Conservation (phyloP, 2,113 vertebrate species). For the Vimba vimba region DNA sequence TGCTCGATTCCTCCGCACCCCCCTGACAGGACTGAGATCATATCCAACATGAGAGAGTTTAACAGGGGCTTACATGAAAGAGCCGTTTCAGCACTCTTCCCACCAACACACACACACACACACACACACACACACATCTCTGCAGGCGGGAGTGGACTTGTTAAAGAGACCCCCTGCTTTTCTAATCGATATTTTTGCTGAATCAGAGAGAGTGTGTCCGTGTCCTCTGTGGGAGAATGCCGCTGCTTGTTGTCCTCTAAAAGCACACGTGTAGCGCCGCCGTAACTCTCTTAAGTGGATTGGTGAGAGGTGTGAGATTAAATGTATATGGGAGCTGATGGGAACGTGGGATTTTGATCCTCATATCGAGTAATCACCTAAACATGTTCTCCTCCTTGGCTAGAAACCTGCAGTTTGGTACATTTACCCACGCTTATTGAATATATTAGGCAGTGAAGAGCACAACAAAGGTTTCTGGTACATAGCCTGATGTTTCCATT, state of each 20-base stretch:
- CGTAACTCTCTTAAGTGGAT: slow-evolving; percentile 47
- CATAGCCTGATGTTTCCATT: neutral
- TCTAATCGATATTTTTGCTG: slow-evolving; percentile 46
- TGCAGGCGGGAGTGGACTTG: slow-evolving; percentile 22
- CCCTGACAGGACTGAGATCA: neutral
- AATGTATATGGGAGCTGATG: slow-evolving; percentile 10
- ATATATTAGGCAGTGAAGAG: neutral
- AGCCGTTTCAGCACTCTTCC: slow-evolving; percentile 41
- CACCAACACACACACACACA: neutral
- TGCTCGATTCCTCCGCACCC: neutral
- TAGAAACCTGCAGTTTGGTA: slow-evolving; percentile 1
- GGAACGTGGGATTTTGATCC: slow-evolving; percentile 5
- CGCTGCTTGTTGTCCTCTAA: slow-evolving; percentile 34
- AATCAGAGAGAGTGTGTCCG: slow-evolving; percentile 46
- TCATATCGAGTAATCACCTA: neutral
- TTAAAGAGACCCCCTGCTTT: slow-evolving; percentile 41
- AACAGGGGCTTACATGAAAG: slow-evolving; percentile 37
- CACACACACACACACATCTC: slow-evolving; percentile 1
- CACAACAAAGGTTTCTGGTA: neutral
- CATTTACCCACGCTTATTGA: neutral
- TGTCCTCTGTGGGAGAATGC: slow-evolving; percentile 31
- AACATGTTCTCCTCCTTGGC: neutral
- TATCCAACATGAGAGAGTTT: slow-evolving; percentile 25
- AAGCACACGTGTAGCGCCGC: neutral
- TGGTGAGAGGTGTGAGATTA: slow-evolving; percentile 34